Conservation (phyloP, 2,888 invertebrate genomes). For the Brassicogethes aeneus region DNA sequence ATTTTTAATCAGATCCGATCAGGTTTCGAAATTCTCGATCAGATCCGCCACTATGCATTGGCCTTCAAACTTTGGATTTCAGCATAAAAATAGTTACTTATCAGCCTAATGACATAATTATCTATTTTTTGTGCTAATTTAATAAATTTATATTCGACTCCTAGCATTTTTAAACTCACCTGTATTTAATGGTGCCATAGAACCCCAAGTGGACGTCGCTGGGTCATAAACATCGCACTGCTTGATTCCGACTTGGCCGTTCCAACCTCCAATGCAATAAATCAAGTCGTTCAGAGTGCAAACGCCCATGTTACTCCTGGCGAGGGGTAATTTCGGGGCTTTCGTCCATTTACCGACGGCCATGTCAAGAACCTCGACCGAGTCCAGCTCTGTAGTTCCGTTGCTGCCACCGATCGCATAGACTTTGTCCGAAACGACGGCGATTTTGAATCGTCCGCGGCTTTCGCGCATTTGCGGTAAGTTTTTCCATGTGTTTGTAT, state of each 20-base stretch:
- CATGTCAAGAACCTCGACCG: conserved; percentile 55
- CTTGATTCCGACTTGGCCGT: conserved; percentile 58
- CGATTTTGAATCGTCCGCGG: conserved; percentile 71
- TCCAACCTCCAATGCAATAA: conserved; percentile 75
- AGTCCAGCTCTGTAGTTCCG: conserved; percentile 70
- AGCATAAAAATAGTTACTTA: not conserved
- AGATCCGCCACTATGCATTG: no score
- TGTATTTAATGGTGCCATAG: conserved; percentile 58
- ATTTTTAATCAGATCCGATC: no score
- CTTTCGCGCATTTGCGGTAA: conserved; percentile 64
- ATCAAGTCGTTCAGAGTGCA: conserved; percentile 55
- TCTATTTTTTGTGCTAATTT: no score
- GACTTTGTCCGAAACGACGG: conserved; percentile 57
- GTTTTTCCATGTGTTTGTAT: conserved; percentile 57
- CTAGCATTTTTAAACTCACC: no score
- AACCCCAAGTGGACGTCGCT: conserved; percentile 52
- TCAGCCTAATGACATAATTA: not conserved
- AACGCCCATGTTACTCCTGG: conserved; percentile 62
- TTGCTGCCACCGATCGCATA: conserved; percentile 78
- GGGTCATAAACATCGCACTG: conserved; percentile 68
- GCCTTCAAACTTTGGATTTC: not conserved
- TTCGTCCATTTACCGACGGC: conserved; percentile 38
- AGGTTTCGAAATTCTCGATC: no score
- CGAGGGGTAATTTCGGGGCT: conserved; percentile 48
- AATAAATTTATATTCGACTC: not conserved